A percentile compares a stretch with the other conserved stretches of the same genome.
Evolutionary conservation across 2,797 vertebrate species (phyloP).

Genomic region (Propithecus perrieri): DNA sequence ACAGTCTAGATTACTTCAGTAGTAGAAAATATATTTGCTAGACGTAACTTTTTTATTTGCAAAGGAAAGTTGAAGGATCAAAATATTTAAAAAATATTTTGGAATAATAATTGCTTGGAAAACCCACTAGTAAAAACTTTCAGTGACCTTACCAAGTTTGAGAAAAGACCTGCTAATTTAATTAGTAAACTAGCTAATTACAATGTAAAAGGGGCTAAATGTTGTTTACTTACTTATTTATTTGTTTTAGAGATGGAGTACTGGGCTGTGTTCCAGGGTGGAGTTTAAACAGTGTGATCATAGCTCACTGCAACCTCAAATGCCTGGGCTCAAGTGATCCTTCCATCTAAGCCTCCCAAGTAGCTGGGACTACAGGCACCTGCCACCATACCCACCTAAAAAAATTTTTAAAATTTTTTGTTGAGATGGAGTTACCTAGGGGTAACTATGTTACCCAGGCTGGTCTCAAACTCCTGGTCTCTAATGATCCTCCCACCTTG

Average conservation of each 20-base stretch:
- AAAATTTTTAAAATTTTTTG: neutral
- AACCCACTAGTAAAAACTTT: neutral
- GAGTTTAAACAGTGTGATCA: neutral
- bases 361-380: neutral
- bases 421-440: neutral
- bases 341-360: neutral
- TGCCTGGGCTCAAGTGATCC: neutral
- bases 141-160: neutral
- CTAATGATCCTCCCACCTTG: neutral
- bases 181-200: neutral
- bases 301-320: neutral
- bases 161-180: neutral
- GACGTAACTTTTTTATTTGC: neutral
- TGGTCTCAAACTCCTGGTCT: neutral
- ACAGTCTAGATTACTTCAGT: neutral
- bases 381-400: neutral
- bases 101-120: neutral
- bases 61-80: conserved; percentile 10
- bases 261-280: neutral
- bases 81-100: conserved; percentile 22
- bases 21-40: conserved; percentile 6
- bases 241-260: no score
- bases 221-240: neutral
- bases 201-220: neutral
- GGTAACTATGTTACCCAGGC: neutral